Evolutionary conservation across 2,888 invertebrate genomes (phyloP), one percentile per base, ranked within the genome.

Genomic region (Halictus ligatus): DNA sequence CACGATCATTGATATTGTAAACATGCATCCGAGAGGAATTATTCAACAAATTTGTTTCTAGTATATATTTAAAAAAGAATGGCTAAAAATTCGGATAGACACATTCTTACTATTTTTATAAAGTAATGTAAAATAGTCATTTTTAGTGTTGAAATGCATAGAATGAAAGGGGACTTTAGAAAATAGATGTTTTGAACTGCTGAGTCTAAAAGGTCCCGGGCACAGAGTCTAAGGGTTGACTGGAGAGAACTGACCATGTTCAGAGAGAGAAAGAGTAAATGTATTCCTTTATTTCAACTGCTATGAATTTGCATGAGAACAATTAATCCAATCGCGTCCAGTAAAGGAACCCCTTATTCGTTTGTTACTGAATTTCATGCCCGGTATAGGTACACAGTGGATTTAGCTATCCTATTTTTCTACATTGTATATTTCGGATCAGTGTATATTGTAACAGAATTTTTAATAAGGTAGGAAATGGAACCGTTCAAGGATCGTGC

Each of bases 321-420:
- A 85, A 80, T 71, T 40, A 71, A 69, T 74, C 60, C 35, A 35
- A 50, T 64, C 29, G 69, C 35, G 35, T 67, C 40, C 43, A 43
- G 8, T 43, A 35, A 60, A 69, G 43, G 15, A 50, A 46, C 50
- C 74, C 50, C 77, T 78, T 54, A 82, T 77, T 71, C 80, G 83
- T 87, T 75, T 67, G 77, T 81, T 78, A 84, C 81, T 82, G 83
- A 87, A 90, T 86, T 85, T 67, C 35, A 60, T 72, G 75, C 48
- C 43, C 69, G 69, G 71, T 74, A 80, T 75, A 78, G 58, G 69
- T 43, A 88, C 78, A 76, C 85, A 58, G 84, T 89, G 80, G 88
- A 91, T 89, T 89, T 91, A 92, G 91, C 91, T 91, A 89, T 92
- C 93, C 92, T 93, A 94, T 94, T 94, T 94, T 94, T 94, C 93